Evolutionary conservation across 2,888 invertebrate genomes (phyloP).

Genomic region (Ligdia adustata): DNA sequence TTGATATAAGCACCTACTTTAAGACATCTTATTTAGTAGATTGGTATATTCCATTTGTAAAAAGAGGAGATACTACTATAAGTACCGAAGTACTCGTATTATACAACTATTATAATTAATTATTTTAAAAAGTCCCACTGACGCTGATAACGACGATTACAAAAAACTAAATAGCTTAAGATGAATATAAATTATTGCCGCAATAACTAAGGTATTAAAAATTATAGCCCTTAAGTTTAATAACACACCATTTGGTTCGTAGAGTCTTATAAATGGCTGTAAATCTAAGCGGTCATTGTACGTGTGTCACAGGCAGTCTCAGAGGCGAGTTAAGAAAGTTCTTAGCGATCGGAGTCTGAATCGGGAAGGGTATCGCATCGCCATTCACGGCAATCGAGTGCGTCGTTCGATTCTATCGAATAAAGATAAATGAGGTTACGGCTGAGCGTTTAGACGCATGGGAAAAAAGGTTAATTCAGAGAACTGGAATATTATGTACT

Average conservation of each 20-base stretch:
- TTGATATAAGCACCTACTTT: not conserved
- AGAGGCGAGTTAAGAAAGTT: constrained; percentile 44
- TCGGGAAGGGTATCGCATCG: constrained; percentile 51
- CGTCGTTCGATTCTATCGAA: constrained; percentile 70
- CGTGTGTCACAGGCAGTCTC: constrained; percentile 54
- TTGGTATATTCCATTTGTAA: no score
- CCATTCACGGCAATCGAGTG: constrained; percentile 57
- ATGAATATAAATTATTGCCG: constrained; percentile 15
- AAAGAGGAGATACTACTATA: no score
- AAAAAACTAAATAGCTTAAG: constrained; percentile 8
- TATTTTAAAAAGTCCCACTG: not conserved
- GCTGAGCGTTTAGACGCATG: constrained; percentile 56
- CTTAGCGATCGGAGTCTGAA: constrained; percentile 50
- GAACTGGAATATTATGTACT: constrained; percentile 30
- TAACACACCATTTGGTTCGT: constrained; percentile 33
- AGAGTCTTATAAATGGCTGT: constrained; percentile 56
- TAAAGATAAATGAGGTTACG: constrained; percentile 73
- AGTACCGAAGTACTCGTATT: no score
- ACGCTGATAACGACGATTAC: constrained; percentile 1
- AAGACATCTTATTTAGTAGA: no score
- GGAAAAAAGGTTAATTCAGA: constrained; percentile 29
- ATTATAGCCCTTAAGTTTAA: constrained; percentile 28
- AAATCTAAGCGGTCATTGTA: constrained; percentile 58
- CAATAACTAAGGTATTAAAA: constrained; percentile 20
- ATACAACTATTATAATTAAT: no score